phyloP scores from a whole-genome alignment of 2,888 invertebrate species.

The Ochropleura leucogaster region DNA sequence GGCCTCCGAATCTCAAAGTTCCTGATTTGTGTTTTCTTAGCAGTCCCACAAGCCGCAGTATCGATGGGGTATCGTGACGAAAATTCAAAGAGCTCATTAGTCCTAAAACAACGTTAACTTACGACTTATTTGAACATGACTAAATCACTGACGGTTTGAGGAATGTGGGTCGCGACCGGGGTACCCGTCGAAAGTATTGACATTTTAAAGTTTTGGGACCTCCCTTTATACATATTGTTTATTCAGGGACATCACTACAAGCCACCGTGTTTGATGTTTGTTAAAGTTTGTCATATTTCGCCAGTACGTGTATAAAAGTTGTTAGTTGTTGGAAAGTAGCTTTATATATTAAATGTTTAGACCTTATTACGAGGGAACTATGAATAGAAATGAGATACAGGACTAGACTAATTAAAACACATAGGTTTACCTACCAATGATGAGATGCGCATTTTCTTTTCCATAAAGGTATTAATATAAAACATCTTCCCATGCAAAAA shows the following conservation, averaged over 20 bases:
- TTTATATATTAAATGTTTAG: conserved; percentile 14
- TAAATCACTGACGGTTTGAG: conserved; percentile 71
- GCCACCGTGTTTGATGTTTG: conserved; percentile 52
- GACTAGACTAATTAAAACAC: background rate
- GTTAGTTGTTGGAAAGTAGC: conserved; percentile 35
- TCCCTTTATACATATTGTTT: conserved; percentile 46
- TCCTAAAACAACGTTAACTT: conserved; percentile 85
- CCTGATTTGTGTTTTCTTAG: conserved; percentile 65
- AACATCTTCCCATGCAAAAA: conserved; percentile 1
- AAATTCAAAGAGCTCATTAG: conserved; percentile 82
- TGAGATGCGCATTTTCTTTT: background rate
- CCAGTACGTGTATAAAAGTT: conserved; percentile 6
- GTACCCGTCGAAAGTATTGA: conserved; percentile 54
- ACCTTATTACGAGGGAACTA: background rate
- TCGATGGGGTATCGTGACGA: conserved; percentile 74
- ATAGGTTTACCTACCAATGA: background rate
- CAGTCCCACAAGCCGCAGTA: conserved; percentile 48
- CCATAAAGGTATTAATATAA: background rate
- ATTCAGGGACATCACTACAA: conserved; percentile 48
- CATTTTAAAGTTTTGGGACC: conserved; percentile 63
- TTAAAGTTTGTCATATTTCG: conserved; percentile 56
- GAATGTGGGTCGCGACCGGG: conserved; percentile 52
- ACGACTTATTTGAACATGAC: conserved; percentile 78
- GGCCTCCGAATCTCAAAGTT: conserved; percentile 52
- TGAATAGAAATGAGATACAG: background rate